phyloP scores from a whole-genome alignment of 2,888 invertebrate genomes.

The Epiblema foenella region DNA sequence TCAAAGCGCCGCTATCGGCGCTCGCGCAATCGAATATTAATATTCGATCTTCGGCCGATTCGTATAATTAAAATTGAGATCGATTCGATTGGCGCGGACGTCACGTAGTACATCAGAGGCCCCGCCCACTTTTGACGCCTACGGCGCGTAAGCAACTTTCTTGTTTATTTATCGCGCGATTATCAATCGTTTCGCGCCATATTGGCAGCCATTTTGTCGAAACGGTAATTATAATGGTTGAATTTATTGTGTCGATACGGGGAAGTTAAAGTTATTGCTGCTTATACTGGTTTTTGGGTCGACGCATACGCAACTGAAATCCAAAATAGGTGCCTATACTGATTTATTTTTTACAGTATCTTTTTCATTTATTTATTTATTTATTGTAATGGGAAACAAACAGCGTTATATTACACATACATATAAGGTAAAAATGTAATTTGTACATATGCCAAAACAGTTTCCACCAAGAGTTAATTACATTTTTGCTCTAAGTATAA shows the following conservation, averaged over 20 bases:
- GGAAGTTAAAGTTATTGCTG: neutral
- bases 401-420: too few species aligned
- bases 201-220: constrained; percentile 64
- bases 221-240: constrained; percentile 55
- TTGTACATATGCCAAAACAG: too few species aligned
- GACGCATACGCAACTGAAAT: neutral
- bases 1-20: constrained; percentile 69
- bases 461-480: too few species aligned
- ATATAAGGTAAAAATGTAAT: too few species aligned
- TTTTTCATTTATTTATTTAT: too few species aligned
- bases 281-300: constrained; percentile 5
- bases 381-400: too few species aligned
- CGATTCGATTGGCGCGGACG: constrained; percentile 80
- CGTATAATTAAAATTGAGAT: constrained; percentile 84
- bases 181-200: constrained; percentile 57
- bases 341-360: neutral
- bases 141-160: constrained; percentile 76
- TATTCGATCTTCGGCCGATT: constrained; percentile 82
- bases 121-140: constrained; percentile 83
- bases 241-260: constrained; percentile 48
- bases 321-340: too few species aligned
- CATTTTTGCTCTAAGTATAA: too few species aligned
- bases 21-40: constrained; percentile 81
- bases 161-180: constrained; percentile 69
- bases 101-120: constrained; percentile 80